Percentiles rank a stretch among this genome's conserved stretches.
These are phyloP conservation scores for Watsonalla cultraria DNA, from an alignment of 2,888 invertebrate genomes.

Conservation along the genomic window DNA sequence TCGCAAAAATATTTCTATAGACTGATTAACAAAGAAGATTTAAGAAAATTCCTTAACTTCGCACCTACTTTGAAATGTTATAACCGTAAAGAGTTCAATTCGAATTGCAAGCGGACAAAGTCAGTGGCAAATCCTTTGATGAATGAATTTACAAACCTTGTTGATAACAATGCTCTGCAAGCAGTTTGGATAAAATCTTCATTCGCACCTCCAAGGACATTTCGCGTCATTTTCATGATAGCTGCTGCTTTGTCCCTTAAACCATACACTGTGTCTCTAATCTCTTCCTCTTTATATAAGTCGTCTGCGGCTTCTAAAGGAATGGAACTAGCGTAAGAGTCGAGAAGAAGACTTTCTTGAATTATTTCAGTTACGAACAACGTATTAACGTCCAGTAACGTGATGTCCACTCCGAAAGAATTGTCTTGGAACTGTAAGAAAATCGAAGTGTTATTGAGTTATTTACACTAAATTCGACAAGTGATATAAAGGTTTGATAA, in stretches of 20 bases:
- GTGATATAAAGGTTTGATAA: no score
- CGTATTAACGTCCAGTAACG: slow-evolving; percentile 50
- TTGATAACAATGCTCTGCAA: slow-evolving; percentile 37
- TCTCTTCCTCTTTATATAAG: slow-evolving; percentile 37
- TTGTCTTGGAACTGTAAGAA: slow-evolving; percentile 43
- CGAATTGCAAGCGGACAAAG: no score
- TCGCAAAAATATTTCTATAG: no score
- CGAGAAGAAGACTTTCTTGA: slow-evolving; percentile 56
- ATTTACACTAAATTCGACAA: not conserved
- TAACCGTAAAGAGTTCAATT: no score
- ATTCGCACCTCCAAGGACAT: slow-evolving; percentile 33
- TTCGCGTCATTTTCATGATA: slow-evolving; percentile 47
- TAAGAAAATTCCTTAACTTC: no score
- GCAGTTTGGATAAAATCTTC: slow-evolving; percentile 45
- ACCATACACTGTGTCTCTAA: slow-evolving; percentile 44
- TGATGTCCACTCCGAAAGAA: slow-evolving; percentile 21
- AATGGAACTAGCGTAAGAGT: slow-evolving; percentile 33
- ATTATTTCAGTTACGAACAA: slow-evolving; percentile 59
- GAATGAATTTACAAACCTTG: slow-evolving; percentile 30
- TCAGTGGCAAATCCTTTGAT: not conserved
- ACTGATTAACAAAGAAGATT: no score
- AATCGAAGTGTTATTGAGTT: not conserved
- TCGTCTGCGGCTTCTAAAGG: slow-evolving; percentile 32
- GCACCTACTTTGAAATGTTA: no score
- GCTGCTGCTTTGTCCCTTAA: slow-evolving; percentile 58